Evolutionary conservation across 1,140 invertebrate species (phyloP), one percentile per base, ranked within the genome.

Genomic region (Radopholus similis): DNA sequence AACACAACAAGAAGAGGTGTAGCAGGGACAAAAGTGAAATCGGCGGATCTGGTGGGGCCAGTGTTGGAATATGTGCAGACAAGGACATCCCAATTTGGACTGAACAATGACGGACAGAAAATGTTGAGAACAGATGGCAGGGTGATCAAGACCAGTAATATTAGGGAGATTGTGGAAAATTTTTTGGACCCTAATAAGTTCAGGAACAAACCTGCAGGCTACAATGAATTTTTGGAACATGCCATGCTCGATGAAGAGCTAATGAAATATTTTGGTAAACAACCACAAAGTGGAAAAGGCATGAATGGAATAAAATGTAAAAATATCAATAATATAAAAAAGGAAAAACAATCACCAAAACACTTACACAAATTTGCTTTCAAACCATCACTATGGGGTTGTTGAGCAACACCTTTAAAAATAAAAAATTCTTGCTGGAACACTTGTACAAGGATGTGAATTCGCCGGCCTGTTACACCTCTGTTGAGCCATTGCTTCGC

Each of bases 391-490:
- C 11, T 64, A 59, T 64, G 55, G 63, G 26, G 21, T 13, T 37
- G 40, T 6, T n/a, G n/a, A n/a, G n/a, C n/a, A n/a, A n/a, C n/a
- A n/a, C n/a, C n/a, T n/a, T 28, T 15, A 59, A 59, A 35, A 44
- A 34, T 15, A 35, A 58, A 26, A 11, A 21, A 30, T 28, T 23
- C 0, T 15, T 68, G 2, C 66, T 67, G n/a, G 53, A 67, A 5
- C 18, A 35, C 26, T 28, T 67, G 3, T 67, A 67, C 47, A 67
- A 38, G 18, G 63, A 67, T 35, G 37, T 47, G 8, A 23, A 44
- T 15, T 68, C 63, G 11, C 35, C 66, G 2, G 35, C 42, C 2
- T 15, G 26, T 23, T 68, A 18, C 66, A 28, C 66, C 15, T 28
- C 28, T 13, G 32, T 70, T 13, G 40, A 58, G 11, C 32, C 40